These are phyloP conservation scores for Myathropa florea DNA, from an alignment of 2,888 invertebrate genomes.

Conservation along the genomic window DNA sequence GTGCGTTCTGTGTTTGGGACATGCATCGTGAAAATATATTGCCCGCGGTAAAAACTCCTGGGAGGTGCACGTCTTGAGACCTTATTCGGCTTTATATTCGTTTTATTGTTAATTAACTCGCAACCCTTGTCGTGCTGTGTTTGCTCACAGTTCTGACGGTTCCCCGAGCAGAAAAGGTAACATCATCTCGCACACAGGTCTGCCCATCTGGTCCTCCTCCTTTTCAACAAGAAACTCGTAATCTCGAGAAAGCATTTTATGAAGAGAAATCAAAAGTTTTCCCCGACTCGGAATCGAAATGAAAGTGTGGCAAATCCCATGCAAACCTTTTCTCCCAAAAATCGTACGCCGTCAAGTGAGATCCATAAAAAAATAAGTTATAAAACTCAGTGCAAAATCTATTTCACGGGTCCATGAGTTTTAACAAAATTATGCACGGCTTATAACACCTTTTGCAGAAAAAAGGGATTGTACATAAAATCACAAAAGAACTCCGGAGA, in stretches of 20 bases:
- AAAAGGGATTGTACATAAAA: not conserved
- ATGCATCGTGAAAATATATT: not conserved
- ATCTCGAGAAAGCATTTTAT: not conserved
- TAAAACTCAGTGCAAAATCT: constrained; percentile 5
- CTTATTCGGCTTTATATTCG: constrained; percentile 6
- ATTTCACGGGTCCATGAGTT: constrained; percentile 7
- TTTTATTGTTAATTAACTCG: constrained; percentile 25
- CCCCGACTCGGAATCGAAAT: not conserved
- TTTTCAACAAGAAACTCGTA: not conserved
- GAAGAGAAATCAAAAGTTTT: constrained; percentile 19
- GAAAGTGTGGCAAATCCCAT: not conserved
- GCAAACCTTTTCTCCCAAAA: not conserved
- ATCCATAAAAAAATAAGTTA: constrained; percentile 1
- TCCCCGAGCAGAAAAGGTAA: not conserved
- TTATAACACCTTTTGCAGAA: constrained; percentile 21
- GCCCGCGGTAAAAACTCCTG: not conserved
- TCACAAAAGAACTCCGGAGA: not conserved
- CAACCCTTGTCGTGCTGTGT: not conserved
- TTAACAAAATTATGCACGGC: constrained; percentile 8
- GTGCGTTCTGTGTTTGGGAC: not conserved
- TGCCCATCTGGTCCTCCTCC: not conserved
- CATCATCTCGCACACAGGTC: not conserved
- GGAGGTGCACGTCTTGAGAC: not conserved
- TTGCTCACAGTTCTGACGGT: not conserved
- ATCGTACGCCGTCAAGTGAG: not conserved